These are phyloP conservation scores for Panagrolaimus sp. DNA, from an alignment of 1,140 invertebrate species.

Conservation along the genomic window DNA sequence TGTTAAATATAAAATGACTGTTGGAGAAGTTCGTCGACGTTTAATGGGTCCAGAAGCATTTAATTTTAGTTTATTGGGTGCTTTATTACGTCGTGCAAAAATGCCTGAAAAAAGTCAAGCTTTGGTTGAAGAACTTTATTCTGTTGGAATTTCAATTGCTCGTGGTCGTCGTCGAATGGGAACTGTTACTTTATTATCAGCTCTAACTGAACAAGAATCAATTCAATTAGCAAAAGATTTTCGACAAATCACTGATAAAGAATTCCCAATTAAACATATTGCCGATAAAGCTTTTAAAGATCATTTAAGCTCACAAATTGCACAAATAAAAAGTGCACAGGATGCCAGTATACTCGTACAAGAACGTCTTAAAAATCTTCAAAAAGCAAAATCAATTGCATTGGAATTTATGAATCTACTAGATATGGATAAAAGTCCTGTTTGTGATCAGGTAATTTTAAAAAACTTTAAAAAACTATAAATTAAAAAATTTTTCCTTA, in stretches of 20 bases:
- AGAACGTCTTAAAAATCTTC: constrained; percentile 21
- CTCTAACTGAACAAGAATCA: constrained; percentile 42
- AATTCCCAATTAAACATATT: constrained; percentile 35
- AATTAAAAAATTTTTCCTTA: constrained; percentile 21
- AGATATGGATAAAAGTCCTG: constrained; percentile 26
- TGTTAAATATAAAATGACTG: constrained; percentile 52
- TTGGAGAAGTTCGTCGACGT: constrained; percentile 49
- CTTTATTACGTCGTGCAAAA: constrained; percentile 39
- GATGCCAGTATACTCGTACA: background rate
- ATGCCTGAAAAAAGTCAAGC: constrained; percentile 47
- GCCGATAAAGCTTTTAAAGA: constrained; percentile 22
- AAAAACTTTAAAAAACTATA: background rate
- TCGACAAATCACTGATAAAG: constrained; percentile 33
- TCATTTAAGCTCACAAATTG: background rate
- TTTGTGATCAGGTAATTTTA: constrained; percentile 26
- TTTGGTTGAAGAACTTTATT: constrained; percentile 32
- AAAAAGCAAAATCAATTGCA: constrained; percentile 11
- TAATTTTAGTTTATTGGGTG: constrained; percentile 42
- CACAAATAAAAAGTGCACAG: background rate
- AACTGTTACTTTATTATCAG: constrained; percentile 44
- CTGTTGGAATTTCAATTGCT: constrained; percentile 44
- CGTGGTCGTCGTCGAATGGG: constrained; percentile 36
- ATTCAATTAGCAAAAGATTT: constrained; percentile 43
- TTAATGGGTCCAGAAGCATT: constrained; percentile 46
- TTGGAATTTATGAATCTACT: constrained; percentile 32